A percentile compares a stretch with the other conserved stretches of the same genome.
Evolutionary conservation across 1,140 invertebrate genomes (phyloP).

Genomic region (Hypsibius dujardini): DNA sequence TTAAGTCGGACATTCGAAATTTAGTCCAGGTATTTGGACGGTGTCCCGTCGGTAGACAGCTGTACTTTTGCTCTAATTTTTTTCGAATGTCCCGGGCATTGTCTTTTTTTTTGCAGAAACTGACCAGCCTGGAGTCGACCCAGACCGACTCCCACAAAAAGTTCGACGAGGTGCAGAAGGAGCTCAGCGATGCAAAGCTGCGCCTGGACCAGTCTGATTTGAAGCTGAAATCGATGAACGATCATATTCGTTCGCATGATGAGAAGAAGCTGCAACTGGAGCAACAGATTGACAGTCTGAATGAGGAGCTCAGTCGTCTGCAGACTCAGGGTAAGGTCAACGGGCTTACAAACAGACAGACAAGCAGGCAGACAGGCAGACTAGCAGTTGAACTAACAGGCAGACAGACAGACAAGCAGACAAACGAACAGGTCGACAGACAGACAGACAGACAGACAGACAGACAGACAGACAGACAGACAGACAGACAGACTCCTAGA

Average conservation of each 20-base stretch:
- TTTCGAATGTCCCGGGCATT: too few relatives aligned
- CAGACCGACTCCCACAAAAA: slow-evolving; percentile 79
- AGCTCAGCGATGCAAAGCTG: slow-evolving; percentile 70
- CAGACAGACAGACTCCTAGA: too few relatives aligned
- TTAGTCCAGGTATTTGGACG: slow-evolving; percentile 51
- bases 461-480: too few relatives aligned
- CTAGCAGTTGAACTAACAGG: too few relatives aligned
- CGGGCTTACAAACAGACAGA: too few relatives aligned
- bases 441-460: too few relatives aligned
- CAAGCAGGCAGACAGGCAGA: too few relatives aligned
- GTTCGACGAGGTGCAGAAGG: slow-evolving; percentile 72
- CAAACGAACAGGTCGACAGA: too few relatives aligned
- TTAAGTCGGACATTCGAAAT: slow-evolving; percentile 93
- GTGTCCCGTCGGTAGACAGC: too few relatives aligned
- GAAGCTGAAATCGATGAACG: slow-evolving; percentile 76
- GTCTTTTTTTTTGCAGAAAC: too few relatives aligned
- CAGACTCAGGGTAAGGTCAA: slow-evolving; percentile 66
- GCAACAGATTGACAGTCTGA: slow-evolving; percentile 74
- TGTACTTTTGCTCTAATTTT: too few relatives aligned
- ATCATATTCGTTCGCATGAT: slow-evolving; percentile 83
- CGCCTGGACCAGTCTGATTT: slow-evolving; percentile 58
- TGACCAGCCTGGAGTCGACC: slow-evolving; percentile 48
- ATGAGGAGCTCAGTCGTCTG: slow-evolving; percentile 69
- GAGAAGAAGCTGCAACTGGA: slow-evolving; percentile 78
- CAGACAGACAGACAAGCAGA: too few relatives aligned